Percentiles rank a stretch among this genome's conserved stretches.
These are phyloP conservation scores for Galerucella nymphaeae DNA, from an alignment of 2,888 invertebrate species.

Conservation along the genomic window DNA sequence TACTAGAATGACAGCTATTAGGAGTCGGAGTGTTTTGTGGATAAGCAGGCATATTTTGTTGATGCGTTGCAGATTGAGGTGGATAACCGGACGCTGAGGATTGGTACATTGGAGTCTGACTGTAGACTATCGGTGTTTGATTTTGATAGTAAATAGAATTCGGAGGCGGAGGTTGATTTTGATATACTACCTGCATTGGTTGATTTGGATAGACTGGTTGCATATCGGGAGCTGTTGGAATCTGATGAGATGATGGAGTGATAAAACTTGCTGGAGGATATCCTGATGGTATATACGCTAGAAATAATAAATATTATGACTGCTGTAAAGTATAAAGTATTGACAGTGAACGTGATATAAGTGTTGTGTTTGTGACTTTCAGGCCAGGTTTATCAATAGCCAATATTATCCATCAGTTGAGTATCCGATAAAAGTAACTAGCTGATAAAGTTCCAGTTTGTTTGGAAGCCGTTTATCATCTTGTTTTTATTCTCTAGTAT, in stretches of 20 bases:
- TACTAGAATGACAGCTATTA: conserved; percentile 53
- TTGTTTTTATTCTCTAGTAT: too few relatives aligned
- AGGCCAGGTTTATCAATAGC: too few relatives aligned
- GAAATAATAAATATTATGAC: conserved; percentile 35
- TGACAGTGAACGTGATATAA: too few relatives aligned
- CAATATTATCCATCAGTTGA: too few relatives aligned
- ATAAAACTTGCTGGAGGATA: conserved; percentile 43
- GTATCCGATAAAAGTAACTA: too few relatives aligned
- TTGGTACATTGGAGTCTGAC: conserved; percentile 51
- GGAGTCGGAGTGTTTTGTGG: conserved; percentile 55
- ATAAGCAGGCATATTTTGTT: conserved; percentile 41
- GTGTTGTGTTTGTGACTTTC: too few relatives aligned
- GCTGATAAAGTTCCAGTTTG: too few relatives aligned
- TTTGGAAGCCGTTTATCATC: too few relatives aligned
- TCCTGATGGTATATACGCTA: conserved; percentile 45
- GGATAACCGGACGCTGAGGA: conserved; percentile 23
- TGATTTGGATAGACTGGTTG: conserved; percentile 54
- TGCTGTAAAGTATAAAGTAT: too few relatives aligned
- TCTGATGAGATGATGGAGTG: conserved; percentile 30
- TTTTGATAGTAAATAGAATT: conserved; percentile 55
- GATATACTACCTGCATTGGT: conserved; percentile 55
- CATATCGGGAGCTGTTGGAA: conserved; percentile 39
- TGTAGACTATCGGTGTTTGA: conserved; percentile 56
- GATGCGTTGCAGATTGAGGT: conserved; percentile 31
- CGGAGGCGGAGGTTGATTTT: conserved; percentile 46